A percentile compares a stretch with the other conserved stretches of the same genome.
Conservation (phyloP, 2,888 invertebrate genomes). For the Heteromyza rotundicornis region DNA sequence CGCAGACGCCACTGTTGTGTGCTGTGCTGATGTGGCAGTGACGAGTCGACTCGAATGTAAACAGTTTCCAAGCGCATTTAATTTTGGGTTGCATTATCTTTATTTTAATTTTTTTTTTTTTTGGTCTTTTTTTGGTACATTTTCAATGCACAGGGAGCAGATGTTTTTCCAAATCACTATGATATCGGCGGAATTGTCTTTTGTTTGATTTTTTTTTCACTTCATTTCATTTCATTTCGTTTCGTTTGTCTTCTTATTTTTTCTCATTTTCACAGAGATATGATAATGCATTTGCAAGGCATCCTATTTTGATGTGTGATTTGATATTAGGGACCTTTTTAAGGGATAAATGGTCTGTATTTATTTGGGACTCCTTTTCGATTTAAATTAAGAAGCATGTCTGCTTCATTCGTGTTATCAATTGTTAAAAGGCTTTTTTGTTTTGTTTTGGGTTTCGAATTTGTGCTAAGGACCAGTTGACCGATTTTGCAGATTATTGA, state of each 20-base stretch:
- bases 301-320: conserved; percentile 18
- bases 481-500: too few species aligned
- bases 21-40: background rate
- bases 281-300: conserved; percentile 32
- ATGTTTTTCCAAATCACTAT: conserved; percentile 33
- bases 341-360: conserved; percentile 35
- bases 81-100: conserved; percentile 39
- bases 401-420: too few species aligned
- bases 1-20: background rate
- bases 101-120: background rate
- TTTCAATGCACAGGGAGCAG: conserved; percentile 43
- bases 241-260: conserved; percentile 22
- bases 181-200: conserved; percentile 35
- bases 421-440: too few species aligned
- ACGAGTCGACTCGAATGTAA: background rate
- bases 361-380: background rate
- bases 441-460: background rate
- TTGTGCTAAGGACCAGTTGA: too few species aligned
- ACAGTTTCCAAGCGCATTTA: conserved; percentile 32
- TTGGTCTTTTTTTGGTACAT: conserved; percentile 32
- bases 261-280: conserved; percentile 36
- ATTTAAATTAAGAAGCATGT: too few species aligned
- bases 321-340: conserved; percentile 29
- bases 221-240: conserved; percentile 34
- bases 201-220: conserved; percentile 31